Base-by-base conservation (phyloP, 2,888 invertebrate species). In the Corbicula japonica region DNA sequence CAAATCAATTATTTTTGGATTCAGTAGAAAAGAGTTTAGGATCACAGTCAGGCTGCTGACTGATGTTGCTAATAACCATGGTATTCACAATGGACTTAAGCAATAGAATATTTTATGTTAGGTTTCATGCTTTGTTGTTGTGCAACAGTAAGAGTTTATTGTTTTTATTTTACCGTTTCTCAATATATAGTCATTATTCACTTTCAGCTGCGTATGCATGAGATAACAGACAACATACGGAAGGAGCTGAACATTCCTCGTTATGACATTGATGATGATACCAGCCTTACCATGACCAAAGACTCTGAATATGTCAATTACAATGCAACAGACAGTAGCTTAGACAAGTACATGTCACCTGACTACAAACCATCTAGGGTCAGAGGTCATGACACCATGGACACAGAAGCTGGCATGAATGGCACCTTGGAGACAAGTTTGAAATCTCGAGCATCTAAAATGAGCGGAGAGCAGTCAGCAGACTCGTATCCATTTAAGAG, bases 161-260 rank as follows among this genome's bases (percentile, higher is more conserved):
- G n/a, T n/a, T n/a, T n/a, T n/a, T n/a, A n/a, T n/a, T n/a, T n/a
- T n/a, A n/a, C n/a, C n/a, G n/a, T n/a, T n/a, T n/a, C n/a, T n/a
- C n/a, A n/a, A n/a, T n/a, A n/a, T n/a, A n/a, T n/a, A n/a, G n/a
- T n/a, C n/a, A n/a, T n/a, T n/a, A n/a, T n/a, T n/a, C 65, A 63
- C 56, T 83, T 83, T 30, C 86, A 92, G 92, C 77, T 80, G 50
- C 85, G 91, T 6, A 89, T 92, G 90, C 80, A 88, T 34, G 87
- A 88, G 28, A 85, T 91, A 32, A 82, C 91, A 50, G 88, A 87
- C 38, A 87, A 90, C 34, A 85, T 92, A 23, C 74, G 89, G 15
- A 77, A 75, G 21, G 87, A 92, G 72, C 81, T 92, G 48, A 91
- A 91, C n/a, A 87, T 92, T 48, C 76, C 77, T 12, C 72, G 80